These are phyloP conservation scores for Gymnocheta viridis DNA, from an alignment of 2,888 invertebrate genomes.

Conservation along the genomic window DNA sequence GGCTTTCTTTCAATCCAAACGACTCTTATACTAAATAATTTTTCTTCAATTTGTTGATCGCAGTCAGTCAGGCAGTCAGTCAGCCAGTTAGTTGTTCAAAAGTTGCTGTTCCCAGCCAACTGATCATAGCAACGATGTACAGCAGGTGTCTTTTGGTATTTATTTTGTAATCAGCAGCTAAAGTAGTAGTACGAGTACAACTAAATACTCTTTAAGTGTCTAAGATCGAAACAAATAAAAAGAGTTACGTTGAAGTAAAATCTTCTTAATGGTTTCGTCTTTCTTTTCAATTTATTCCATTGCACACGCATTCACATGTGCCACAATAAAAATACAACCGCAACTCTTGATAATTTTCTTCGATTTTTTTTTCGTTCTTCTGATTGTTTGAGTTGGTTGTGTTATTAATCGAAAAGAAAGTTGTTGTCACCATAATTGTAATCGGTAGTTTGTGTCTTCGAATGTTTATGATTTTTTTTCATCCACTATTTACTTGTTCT, in stretches of 20 bases:
- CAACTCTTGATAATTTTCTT: constrained; percentile 33
- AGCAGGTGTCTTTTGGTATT: constrained; percentile 49
- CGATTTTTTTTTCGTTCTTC: background rate
- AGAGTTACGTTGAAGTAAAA: constrained; percentile 9
- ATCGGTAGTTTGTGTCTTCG: constrained; percentile 23
- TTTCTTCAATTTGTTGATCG: constrained; percentile 14
- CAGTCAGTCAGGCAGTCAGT: too few species aligned
- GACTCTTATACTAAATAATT: constrained; percentile 1
- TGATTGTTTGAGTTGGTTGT: background rate
- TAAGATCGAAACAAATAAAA: constrained; percentile 24
- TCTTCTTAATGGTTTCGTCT: constrained; percentile 24
- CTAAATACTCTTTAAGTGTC: constrained; percentile 42
- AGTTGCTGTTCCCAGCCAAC: background rate
- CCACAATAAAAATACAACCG: constrained; percentile 35
- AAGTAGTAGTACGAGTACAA: constrained; percentile 10
- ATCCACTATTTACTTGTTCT: background rate
- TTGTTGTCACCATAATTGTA: constrained; percentile 70
- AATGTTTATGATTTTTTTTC: constrained; percentile 12
- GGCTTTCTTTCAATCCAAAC: constrained; percentile 6
- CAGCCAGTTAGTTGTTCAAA: background rate
- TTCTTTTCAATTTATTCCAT: constrained; percentile 11
- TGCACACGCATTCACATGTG: constrained; percentile 30
- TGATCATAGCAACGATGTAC: background rate
- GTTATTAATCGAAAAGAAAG: constrained; percentile 64
- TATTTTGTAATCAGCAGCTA: constrained; percentile 29